Percentiles rank a stretch among this genome's conserved stretches.
Conservation (phyloP, 2,113 vertebrate species). For the Aptenodytes patagonicus region DNA sequence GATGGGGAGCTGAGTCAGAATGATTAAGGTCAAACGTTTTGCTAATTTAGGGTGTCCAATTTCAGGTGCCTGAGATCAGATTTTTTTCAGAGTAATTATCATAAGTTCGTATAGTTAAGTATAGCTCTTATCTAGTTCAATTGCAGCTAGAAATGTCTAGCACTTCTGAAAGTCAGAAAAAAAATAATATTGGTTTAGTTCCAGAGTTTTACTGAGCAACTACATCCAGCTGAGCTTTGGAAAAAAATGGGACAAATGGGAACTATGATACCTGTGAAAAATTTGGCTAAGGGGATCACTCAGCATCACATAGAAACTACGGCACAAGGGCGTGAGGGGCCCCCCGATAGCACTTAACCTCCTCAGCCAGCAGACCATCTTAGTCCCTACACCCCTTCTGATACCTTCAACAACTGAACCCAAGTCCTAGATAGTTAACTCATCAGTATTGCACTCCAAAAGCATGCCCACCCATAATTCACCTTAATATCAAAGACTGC, state of each 20-base stretch:
- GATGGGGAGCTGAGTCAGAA: not conserved
- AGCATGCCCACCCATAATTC: not conserved
- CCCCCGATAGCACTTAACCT: not conserved
- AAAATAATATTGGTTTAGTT: not conserved
- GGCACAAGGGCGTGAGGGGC: not conserved
- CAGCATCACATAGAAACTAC: not conserved
- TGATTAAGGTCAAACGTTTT: constrained; percentile 37
- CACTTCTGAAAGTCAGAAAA: not conserved
- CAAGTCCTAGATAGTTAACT: not conserved
- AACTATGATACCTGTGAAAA: not conserved
- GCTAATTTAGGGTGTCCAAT: constrained; percentile 37
- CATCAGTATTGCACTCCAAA: not conserved
- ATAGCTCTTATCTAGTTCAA: constrained; percentile 4
- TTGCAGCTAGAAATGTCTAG: not conserved
- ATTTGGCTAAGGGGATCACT: not conserved
- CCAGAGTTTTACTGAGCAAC: not conserved
- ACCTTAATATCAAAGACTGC: not conserved
- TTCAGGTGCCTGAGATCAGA: not conserved
- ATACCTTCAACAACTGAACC: not conserved
- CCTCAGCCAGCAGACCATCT: not conserved
- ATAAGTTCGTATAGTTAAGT: not conserved
- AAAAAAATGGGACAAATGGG: not conserved
- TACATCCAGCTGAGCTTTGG: not conserved
- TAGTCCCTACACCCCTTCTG: not conserved
- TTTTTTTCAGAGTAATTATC: constrained; percentile 27